Evolutionary conservation across 2,797 vertebrate genomes (phyloP).

Genomic region (Carapus acus): DNA sequence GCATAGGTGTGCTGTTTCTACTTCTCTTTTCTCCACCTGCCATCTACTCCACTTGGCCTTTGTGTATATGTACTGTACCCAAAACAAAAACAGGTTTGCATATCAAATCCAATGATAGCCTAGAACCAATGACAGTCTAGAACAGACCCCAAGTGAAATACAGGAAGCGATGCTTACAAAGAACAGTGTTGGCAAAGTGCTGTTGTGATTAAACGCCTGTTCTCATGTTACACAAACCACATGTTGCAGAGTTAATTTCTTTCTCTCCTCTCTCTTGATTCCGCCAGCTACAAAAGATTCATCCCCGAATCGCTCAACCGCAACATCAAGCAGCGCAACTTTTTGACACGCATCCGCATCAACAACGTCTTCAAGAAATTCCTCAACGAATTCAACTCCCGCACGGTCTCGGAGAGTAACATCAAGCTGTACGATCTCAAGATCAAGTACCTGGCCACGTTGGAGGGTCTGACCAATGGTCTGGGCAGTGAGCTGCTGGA

Average conservation of each 20-base stretch:
- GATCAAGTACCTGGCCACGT: conserved; percentile 92
- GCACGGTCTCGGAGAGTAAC: conserved; percentile 86
- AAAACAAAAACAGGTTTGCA: background rate
- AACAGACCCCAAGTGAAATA: too few species aligned
- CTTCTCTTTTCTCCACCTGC: too few species aligned
- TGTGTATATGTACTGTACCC: too few species aligned
- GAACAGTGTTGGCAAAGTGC: too few species aligned
- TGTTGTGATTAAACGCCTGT: too few species aligned
- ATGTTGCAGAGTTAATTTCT: background rate
- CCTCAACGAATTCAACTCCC: conserved; percentile 90
- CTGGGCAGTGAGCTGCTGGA: conserved; percentile 84
- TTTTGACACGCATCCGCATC: conserved; percentile 91
- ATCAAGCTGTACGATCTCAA: conserved; percentile 91
- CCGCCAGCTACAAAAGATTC: conserved; percentile 85
- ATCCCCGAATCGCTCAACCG: conserved; percentile 89
- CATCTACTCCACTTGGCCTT: too few species aligned
- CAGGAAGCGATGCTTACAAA: too few species aligned
- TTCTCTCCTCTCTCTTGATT: background rate
- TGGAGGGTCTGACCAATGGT: conserved; percentile 86
- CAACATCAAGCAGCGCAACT: conserved; percentile 89
- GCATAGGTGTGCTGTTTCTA: too few species aligned
- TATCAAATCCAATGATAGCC: background rate
- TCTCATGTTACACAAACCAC: too few species aligned
- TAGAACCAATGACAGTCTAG: background rate
- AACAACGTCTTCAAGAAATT: conserved; percentile 98